Conservation (phyloP, 2,888 invertebrate genomes). For the Anoplius nigerrimus region DNA sequence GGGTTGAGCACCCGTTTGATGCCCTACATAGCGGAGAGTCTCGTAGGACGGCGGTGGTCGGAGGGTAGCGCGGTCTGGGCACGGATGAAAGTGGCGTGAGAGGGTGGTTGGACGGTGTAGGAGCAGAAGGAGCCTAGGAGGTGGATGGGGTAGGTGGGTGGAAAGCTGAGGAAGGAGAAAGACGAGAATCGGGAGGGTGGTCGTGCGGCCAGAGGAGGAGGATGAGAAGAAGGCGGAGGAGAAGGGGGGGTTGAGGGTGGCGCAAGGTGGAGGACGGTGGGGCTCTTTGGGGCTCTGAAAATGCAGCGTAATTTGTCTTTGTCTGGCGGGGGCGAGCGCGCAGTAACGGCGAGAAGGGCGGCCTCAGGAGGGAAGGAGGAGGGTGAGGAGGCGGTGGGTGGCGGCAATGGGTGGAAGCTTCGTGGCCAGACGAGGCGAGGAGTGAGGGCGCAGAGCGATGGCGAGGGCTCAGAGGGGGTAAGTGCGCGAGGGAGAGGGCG, state of each 20-base stretch:
- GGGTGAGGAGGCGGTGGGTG: conserved; percentile 34
- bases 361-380: conserved; percentile 41
- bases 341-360: conserved; percentile 63
- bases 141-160: conserved; percentile 42
- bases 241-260: too few species aligned
- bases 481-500: conserved; percentile 27
- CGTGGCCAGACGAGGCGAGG: conserved; percentile 28
- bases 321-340: conserved; percentile 71
- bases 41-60: conserved; percentile 40
- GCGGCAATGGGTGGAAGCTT: conserved; percentile 22
- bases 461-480: conserved; percentile 34
- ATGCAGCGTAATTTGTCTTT: conserved; percentile 76
- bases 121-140: conserved; percentile 46
- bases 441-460: conserved; percentile 45
- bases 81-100: conserved; percentile 55
- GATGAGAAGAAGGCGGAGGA: conserved; percentile 12
- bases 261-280: conserved; percentile 53
- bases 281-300: conserved; percentile 73
- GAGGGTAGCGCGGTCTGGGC: conserved; percentile 47
- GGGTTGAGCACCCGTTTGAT: conserved; percentile 69
- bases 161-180: conserved; percentile 35
- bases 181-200: conserved; percentile 32
- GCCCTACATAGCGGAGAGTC: conserved; percentile 67
- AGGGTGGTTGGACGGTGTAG: conserved; percentile 39
- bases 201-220: conserved; percentile 33